Base-by-base conservation (phyloP, 2,113 vertebrate species). In the Lucifuga dentata region DNA sequence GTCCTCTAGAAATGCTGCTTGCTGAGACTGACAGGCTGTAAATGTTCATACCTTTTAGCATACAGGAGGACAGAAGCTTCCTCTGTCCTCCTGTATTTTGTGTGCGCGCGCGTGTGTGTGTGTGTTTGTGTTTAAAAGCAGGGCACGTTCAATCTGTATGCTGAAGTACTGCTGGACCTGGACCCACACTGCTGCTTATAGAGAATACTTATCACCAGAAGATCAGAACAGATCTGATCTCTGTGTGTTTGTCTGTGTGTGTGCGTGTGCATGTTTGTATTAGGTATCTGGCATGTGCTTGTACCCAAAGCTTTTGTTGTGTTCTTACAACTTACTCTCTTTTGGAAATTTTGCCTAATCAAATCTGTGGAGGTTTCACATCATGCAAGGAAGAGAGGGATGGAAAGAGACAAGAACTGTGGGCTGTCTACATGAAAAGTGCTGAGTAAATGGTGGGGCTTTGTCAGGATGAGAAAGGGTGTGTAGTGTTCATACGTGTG, bases 51-150 rank as follows among this genome's bases (percentile, higher is more conserved):
- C 19, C 32, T 72, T 71, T 44, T 23, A 39, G 26, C 11, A 11
- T 19, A 29, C 10, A 15, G n/a, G n/a, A 56, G 52, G 21, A 46
- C 19, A n/a, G n/a, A n/a, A n/a, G n/a, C n/a, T n/a, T n/a, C 38
- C 6, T 13, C 13, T 12, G 23, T 15, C 3, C n/a, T 21, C 1
- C 6, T 10, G 43, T 17, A 12, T 58, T 32, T 8, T 33, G 41
- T 60, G 57, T 26, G 23, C 33, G 40, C 23, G 41, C 45, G 17
- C 16, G 50, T 33, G 17, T 55, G 20, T 63, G 12, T 35, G 45
- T 21, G 48, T 48, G 19, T 60, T 5, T 70, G 9, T 64, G 50
- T 78, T 74, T 56, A 53, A 58, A 79, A 38, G 11, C 66, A 24
- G 23, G 29, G 36, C 59, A 71, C 21, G 61, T 67, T 52, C 17